Conservation (phyloP, 1,140 invertebrate genomes). For the Drosophila nikananu region DNA sequence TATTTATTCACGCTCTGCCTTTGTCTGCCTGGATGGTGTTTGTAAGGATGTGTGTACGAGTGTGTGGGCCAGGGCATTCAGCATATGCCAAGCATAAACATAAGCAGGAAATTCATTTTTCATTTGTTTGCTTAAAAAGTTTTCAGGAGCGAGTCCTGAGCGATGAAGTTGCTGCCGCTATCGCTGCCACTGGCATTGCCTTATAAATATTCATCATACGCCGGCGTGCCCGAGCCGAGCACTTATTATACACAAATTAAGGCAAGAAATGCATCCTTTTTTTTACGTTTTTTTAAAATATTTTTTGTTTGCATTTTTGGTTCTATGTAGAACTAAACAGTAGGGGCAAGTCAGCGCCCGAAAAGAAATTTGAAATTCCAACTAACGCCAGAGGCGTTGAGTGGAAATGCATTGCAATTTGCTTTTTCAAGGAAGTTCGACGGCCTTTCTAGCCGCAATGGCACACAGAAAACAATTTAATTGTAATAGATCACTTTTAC, state of each 20-base stretch:
- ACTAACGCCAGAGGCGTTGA: conserved; percentile 57
- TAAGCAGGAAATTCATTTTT: conserved; percentile 83
- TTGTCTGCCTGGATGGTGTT: conserved; percentile 67
- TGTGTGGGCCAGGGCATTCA: conserved; percentile 60
- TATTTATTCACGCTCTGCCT: conserved; percentile 80
- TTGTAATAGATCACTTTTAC: too few species aligned
- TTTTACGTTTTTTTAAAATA: background rate
- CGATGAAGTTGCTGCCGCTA: conserved; percentile 58
- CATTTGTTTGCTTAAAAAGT: conserved; percentile 80
- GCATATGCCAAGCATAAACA: conserved; percentile 80
- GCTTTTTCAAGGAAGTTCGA: conserved; percentile 62
- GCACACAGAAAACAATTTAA: conserved; percentile 23
- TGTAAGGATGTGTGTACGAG: conserved; percentile 17
- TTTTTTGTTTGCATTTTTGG: conserved; percentile 5
- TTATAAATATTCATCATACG: conserved; percentile 81
- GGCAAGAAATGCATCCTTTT: conserved; percentile 49
- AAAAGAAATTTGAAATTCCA: conserved; percentile 81
- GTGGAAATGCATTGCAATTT: conserved; percentile 69
- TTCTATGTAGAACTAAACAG: background rate
- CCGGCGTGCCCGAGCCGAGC: conserved; percentile 58
- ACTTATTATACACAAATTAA: conserved; percentile 83
- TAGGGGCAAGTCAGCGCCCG: conserved; percentile 7
- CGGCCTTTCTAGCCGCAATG: conserved; percentile 53
- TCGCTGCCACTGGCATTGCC: conserved; percentile 37
- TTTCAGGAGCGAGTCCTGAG: conserved; percentile 46